Evolutionary conservation across 1,140 invertebrate genomes (phyloP), one percentile per base, ranked within the genome.

Genomic region (Agraylea sexmaculata): DNA sequence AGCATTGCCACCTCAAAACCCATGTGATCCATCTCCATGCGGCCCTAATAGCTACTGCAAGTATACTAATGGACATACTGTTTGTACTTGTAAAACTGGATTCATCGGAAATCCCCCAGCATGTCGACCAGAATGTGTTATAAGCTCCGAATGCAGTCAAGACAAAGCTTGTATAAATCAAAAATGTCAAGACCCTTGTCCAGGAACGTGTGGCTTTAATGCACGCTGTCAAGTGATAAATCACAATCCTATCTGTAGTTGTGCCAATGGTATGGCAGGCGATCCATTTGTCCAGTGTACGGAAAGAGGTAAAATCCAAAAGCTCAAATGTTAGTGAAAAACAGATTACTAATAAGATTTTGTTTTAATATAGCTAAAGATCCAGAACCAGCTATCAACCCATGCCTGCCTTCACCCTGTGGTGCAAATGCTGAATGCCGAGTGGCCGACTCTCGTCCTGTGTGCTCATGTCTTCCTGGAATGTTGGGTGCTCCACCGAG

Each of bases 201-300:
- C 72, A 11, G 78, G 78, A 32, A 78, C 77, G 6, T 91, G 86
- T 55, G 86, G 85, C 3, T 62, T 78, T 10, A 77, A 83, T 50
- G 81, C 86, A 20, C 64, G 76, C 22, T 90, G 86, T 45, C 75
- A 80, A 51, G 82, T 87, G 1, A 70, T 78, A 36, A 82, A 84
- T 51, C 87, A 90, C 53, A 85, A 86, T 57, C 83, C 85, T 0
- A 82, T 87, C 33, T 90, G 87, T 47, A 81, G 77, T 37, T 91
- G 87, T 57, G 75, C 80, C 36, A 69, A 73, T 22, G 71, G 75
- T 12, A 76, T 71, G 37, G 69, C 74, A 2, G 86, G 86, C n/a
- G 83, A 89, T 76, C 86, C 87, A 17, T 87, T 87, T 51, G 71
- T 80, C 3, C 66, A 76, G 52, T 91, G 87, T 53, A 58, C 66